Base-by-base conservation (phyloP, 2,888 invertebrate genomes). In the Leptodirus hochenwartii region DNA sequence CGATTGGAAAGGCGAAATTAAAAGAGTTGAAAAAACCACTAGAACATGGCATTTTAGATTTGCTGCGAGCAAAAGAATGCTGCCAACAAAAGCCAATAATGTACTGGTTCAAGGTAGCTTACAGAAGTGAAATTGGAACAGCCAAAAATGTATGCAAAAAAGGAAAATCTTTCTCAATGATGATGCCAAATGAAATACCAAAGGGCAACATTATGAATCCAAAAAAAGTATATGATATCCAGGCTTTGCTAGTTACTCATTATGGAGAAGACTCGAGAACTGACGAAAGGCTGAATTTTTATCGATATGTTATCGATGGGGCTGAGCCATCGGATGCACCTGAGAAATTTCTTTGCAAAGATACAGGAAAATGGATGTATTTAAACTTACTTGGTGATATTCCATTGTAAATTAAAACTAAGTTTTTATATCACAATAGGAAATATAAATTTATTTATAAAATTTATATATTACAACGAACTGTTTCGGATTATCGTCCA, bases 91-190 rank as follows among this genome's bases (percentile, higher is more conserved):
- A 20, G n/a, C 8, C 20, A 20, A n/a, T n/a, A 20, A 20, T 20
- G 20, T 20, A 20, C n/a, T 20, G 20, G 20, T 20, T 20, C 20
- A n/a, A 20, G n/a, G 20, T 20, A 8, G 20, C 20, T 8, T 20
- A 20, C n/a, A 8, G 6, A 8, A 8, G 8, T 6, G 20, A 20
- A 6, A n/a, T 20, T 8, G 20, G 20, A 20, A 20, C 8, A 8
- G 20, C 20, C 6, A 20, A 20, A 20, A n/a, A 6, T 20, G n/a
- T 20, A 8, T 8, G n/a, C 20, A 20, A 20, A 20, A 20, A 20
- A 20, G 20, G 20, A 20, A 20, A 20, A 20, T 8, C 8, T 20
- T 20, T 20, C 20, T 8, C 8, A n/a, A 6, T 8, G 6, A 6
- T 20, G 6, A 20, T 8, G n/a, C 20, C 20, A 20, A n/a, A 6